phyloP scores from a whole-genome alignment of 2,797 vertebrate genomes.

The Hemitrygon akajei region DNA sequence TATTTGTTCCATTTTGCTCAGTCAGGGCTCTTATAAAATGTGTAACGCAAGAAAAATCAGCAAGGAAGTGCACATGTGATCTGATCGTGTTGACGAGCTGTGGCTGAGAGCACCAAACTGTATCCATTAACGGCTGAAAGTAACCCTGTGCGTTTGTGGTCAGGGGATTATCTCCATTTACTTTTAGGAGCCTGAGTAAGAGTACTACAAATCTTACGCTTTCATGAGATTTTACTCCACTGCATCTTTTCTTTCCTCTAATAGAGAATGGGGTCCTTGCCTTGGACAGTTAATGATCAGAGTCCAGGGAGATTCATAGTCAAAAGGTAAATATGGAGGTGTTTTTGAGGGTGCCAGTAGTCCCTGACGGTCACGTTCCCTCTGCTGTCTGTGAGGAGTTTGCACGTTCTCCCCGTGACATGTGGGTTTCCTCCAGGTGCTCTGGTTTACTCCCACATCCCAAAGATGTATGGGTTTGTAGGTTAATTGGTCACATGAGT shows the following conservation, averaged over 20 bases:
- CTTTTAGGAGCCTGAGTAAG: not conserved
- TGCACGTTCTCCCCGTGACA: too few relatives aligned
- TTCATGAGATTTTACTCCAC: not conserved
- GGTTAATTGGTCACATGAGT: too few relatives aligned
- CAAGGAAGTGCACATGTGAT: not conserved
- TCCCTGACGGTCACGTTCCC: too few relatives aligned
- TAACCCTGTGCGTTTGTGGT: too few relatives aligned
- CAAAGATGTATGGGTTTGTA: too few relatives aligned
- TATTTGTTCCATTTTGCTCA: slow-evolving; percentile 26
- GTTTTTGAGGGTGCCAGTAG: not conserved
- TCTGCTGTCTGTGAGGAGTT: too few relatives aligned
- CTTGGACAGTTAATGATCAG: not conserved
- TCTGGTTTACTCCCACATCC: too few relatives aligned
- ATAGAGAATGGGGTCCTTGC: not conserved
- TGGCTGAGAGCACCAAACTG: not conserved
- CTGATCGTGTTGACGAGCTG: not conserved
- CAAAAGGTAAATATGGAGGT: not conserved
- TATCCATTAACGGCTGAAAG: not conserved
- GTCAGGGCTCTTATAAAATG: not conserved
- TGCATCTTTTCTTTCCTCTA: not conserved
- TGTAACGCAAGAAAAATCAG: not conserved
- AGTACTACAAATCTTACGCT: not conserved
- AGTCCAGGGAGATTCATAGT: not conserved
- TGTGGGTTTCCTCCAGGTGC: too few relatives aligned
- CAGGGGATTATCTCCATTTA: not conserved